Conservation (phyloP, 2,888 invertebrate genomes). For the Graphium colonna region DNA sequence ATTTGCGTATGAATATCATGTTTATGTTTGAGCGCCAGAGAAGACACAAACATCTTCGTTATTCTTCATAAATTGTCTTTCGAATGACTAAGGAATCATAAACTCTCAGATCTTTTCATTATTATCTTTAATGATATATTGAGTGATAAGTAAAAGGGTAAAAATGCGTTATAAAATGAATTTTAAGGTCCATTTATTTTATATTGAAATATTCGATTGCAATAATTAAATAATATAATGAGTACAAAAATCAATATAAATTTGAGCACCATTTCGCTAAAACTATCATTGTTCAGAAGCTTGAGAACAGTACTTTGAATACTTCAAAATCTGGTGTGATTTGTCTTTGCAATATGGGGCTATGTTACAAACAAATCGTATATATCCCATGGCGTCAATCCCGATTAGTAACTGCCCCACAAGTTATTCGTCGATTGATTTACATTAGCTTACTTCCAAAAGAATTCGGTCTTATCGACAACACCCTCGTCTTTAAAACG, state of each 20-base stretch:
- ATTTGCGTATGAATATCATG: not conserved
- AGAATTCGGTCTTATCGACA: conserved; percentile 9
- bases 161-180: not conserved
- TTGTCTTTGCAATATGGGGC: no score
- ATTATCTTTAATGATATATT: not conserved
- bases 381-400: no score
- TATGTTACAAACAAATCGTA: no score
- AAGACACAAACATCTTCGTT: not conserved
- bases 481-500: conserved; percentile 5
- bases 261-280: no score
- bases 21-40: not conserved
- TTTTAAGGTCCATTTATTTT: not conserved
- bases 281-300: no score
- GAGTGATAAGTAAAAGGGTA: not conserved
- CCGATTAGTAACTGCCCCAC: no score
- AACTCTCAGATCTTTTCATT: not conserved
- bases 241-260: no score
- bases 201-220: not conserved
- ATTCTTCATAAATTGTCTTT: not conserved
- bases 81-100: not conserved
- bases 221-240: not conserved
- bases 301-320: no score
- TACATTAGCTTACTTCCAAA: no score
- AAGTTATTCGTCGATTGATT: no score
- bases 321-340: no score